Conservation (phyloP, 2,888 invertebrate species). For the Aromia moschata region DNA sequence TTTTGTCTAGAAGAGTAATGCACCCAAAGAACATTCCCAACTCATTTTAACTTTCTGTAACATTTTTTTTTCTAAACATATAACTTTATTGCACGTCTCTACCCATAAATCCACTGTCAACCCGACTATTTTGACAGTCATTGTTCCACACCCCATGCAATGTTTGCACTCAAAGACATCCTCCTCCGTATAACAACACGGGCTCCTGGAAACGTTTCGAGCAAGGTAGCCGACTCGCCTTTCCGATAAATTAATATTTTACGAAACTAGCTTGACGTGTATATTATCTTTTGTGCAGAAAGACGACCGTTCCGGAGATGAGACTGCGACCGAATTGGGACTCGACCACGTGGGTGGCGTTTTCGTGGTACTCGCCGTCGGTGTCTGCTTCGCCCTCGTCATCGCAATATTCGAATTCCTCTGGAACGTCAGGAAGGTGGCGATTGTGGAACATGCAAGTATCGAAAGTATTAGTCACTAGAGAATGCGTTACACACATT, state of each 20-base stretch:
- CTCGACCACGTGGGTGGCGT: slow-evolving; percentile 92
- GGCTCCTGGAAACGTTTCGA: too few relatives aligned
- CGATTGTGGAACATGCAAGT: slow-evolving; percentile 79
- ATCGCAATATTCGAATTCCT: slow-evolving; percentile 86
- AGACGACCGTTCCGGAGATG: slow-evolving; percentile 48
- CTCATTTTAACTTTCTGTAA: too few relatives aligned
- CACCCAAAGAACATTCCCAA: too few relatives aligned
- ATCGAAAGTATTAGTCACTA: too few relatives aligned
- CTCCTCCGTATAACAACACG: background rate
- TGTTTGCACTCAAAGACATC: background rate
- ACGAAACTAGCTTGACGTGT: slow-evolving; percentile 33
- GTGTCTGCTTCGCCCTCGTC: slow-evolving; percentile 75
- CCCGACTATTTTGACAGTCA: too few relatives aligned
- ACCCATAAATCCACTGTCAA: too few relatives aligned
- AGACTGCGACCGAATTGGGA: slow-evolving; percentile 70
- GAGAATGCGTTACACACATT: too few relatives aligned
- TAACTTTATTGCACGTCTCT: too few relatives aligned
- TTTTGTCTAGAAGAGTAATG: too few relatives aligned
- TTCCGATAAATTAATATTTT: slow-evolving; percentile 33
- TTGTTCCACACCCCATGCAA: too few relatives aligned
- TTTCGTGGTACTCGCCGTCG: slow-evolving; percentile 83
- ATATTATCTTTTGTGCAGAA: slow-evolving; percentile 40
- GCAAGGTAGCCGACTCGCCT: slow-evolving; percentile 26
- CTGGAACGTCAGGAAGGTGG: slow-evolving; percentile 82
- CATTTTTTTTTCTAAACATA: too few relatives aligned